Evolutionary conservation across 2,888 invertebrate genomes (phyloP).

Genomic region (Ferrisia virgata): DNA sequence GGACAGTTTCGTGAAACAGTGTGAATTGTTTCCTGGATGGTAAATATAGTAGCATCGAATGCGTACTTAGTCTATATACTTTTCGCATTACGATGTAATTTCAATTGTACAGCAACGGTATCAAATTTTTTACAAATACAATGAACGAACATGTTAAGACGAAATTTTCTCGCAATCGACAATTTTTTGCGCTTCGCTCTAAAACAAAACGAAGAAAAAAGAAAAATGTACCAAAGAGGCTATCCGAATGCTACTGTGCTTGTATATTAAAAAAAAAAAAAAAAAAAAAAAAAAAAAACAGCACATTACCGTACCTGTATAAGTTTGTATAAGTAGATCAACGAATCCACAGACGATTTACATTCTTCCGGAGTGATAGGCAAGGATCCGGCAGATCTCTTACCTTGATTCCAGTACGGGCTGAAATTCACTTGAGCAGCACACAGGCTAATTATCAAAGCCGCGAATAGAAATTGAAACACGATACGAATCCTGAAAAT

Average conservation of each 20-base stretch:
- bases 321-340: slow-evolving; percentile 61
- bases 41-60: no score
- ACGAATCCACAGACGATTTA: slow-evolving; percentile 58
- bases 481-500: slow-evolving; percentile 29
- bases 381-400: slow-evolving; percentile 40
- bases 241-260: neutral
- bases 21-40: no score
- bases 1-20: no score
- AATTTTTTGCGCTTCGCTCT: slow-evolving; percentile 50
- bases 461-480: neutral
- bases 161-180: slow-evolving; percentile 49
- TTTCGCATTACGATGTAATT: neutral
- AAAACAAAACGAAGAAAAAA: slow-evolving; percentile 35
- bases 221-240: neutral
- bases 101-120: neutral
- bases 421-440: slow-evolving; percentile 61
- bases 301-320: slow-evolving; percentile 57
- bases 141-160: neutral
- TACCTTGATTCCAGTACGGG: slow-evolving; percentile 58
- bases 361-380: slow-evolving; percentile 53
- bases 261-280: no score
- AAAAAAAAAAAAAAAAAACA: neutral
- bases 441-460: slow-evolving; percentile 50
- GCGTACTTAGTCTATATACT: no score
- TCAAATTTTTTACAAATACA: neutral